Conservation (phyloP, 2,113 vertebrate genomes). For the Burhinus bistriatus region DNA sequence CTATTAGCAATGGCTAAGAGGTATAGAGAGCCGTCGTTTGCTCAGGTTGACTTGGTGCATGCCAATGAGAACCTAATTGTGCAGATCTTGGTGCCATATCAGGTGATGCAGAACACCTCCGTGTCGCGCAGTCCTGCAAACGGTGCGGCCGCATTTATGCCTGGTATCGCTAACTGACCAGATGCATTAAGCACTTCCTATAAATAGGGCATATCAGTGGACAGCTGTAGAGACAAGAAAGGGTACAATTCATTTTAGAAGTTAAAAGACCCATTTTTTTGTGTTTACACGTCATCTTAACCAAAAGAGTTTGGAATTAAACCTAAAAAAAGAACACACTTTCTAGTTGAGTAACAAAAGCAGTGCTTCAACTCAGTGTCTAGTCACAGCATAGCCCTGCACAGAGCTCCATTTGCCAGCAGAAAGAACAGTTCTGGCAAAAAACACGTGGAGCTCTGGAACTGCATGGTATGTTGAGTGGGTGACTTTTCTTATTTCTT, state of each 20-base stretch:
- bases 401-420: background rate
- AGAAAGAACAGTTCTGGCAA: background rate
- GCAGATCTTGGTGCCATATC: background rate
- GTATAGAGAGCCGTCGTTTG: background rate
- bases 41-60: background rate
- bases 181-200: background rate
- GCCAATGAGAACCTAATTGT: background rate
- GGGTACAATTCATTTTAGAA: background rate
- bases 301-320: background rate
- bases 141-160: background rate
- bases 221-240: background rate
- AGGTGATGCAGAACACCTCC: background rate
- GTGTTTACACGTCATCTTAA: background rate
- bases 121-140: background rate
- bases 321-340: background rate
- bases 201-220: background rate
- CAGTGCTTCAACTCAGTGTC: background rate
- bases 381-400: background rate
- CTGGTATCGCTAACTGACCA: background rate
- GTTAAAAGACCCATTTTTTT: background rate
- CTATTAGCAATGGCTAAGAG: background rate
- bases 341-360: background rate
- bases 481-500: background rate
- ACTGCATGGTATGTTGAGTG: background rate
- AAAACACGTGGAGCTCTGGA: background rate